phyloP scores from a whole-genome alignment of 2,797 vertebrate species.

The Lacerta agilis region DNA sequence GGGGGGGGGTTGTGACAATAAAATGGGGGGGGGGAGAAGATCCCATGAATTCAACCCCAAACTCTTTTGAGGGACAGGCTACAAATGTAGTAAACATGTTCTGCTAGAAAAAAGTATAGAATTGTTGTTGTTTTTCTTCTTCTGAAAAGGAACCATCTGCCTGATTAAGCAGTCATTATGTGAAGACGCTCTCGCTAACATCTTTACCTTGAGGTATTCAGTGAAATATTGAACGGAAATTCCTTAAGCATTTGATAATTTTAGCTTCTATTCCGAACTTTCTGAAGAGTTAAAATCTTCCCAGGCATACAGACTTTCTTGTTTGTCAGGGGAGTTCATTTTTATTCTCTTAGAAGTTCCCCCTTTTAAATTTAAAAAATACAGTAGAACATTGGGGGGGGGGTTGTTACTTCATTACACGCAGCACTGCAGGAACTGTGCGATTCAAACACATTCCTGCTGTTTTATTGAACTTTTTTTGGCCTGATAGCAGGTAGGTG shows the following conservation, averaged over 20 bases:
- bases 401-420: slow-evolving; percentile 3
- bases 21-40: not conserved
- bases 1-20: not conserved
- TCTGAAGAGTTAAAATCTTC: not conserved
- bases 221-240: not conserved
- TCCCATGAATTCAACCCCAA: not conserved
- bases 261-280: not conserved
- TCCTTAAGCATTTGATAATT: not conserved
- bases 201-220: not conserved
- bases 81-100: not conserved
- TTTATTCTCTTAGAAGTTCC: not conserved
- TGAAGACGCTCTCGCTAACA: not conserved
- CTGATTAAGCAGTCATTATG: not conserved
- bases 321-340: not conserved
- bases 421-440: not conserved
- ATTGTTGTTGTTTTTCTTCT: too few relatives aligned
- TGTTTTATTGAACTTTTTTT: slow-evolving; percentile 26
- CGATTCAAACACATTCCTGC: not conserved
- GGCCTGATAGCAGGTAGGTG: not conserved
- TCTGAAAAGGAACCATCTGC: not conserved
- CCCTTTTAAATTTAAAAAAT: not conserved
- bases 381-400: not conserved
- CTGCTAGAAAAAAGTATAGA: not conserved
- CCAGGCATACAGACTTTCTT: not conserved
- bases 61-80: not conserved